Percentiles rank a stretch among this genome's conserved stretches.
phyloP scores from a whole-genome alignment of 2,888 invertebrate species.

The Strigamia crassipes region DNA sequence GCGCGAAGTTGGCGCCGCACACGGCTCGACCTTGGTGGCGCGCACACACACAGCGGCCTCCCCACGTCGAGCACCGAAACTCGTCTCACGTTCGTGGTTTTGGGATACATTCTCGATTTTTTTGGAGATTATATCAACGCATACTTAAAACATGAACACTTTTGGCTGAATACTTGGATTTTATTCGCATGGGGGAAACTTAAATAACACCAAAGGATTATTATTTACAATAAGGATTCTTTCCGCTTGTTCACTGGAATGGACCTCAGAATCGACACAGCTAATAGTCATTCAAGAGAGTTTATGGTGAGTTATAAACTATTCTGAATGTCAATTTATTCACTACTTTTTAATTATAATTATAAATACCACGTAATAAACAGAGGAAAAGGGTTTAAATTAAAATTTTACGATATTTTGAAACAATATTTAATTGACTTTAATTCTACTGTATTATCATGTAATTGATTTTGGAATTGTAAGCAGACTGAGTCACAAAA shows the following conservation, averaged over 20 bases:
- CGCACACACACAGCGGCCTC: constrained; percentile 33
- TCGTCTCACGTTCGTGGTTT: constrained; percentile 23
- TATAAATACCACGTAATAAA: not conserved
- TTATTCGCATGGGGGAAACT: not conserved
- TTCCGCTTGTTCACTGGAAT: too few relatives aligned
- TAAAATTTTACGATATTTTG: too few relatives aligned
- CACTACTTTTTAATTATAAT: not conserved
- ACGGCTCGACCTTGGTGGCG: constrained; percentile 47
- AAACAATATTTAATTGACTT: too few relatives aligned
- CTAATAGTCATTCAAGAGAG: not conserved
- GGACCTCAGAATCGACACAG: too few relatives aligned
- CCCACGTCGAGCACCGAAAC: constrained; percentile 6
- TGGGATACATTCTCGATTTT: not conserved
- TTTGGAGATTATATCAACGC: not conserved
- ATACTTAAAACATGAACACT: not conserved
- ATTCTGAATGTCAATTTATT: not conserved
- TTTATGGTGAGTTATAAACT: constrained; percentile 5
- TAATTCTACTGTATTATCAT: too few relatives aligned
- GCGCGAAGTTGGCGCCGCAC: constrained; percentile 43
- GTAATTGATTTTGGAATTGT: too few relatives aligned
- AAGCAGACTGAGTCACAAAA: too few relatives aligned
- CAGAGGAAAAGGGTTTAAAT: too few relatives aligned
- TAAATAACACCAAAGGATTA: too few relatives aligned
- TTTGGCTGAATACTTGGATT: not conserved
- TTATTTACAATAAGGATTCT: too few relatives aligned